Conservation (phyloP, 2,113 vertebrate genomes). For the Argyrosomus japonicus region DNA sequence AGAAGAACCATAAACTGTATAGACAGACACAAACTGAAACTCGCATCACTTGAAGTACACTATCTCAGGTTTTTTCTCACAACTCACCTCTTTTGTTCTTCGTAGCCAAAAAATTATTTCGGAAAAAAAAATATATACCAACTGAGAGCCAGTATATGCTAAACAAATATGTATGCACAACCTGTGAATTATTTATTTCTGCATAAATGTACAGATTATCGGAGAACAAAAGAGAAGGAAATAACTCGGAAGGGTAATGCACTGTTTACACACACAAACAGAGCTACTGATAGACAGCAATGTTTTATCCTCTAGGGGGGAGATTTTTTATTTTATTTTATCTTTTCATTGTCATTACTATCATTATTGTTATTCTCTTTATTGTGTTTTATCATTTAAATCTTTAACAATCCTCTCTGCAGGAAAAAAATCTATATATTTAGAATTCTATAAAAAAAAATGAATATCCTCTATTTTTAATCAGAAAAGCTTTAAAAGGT, state of each 20-base stretch:
- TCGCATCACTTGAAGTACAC: constrained; percentile 83
- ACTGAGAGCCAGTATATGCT: constrained; percentile 83
- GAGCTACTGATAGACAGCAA: constrained; percentile 83
- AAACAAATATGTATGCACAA: constrained; percentile 81
- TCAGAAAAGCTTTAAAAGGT: constrained; percentile 79
- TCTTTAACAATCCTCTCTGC: constrained; percentile 72
- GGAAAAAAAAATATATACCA: constrained; percentile 64
- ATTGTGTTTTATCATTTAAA: constrained; percentile 76
- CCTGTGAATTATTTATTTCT: constrained; percentile 88
- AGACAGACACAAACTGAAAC: constrained; percentile 73
- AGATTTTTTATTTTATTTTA: constrained; percentile 66
- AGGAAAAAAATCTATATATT: constrained; percentile 80
- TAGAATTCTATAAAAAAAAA: constrained; percentile 78
- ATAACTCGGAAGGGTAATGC: constrained; percentile 79
- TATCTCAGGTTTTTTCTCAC: constrained; percentile 86
- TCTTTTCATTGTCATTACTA: constrained; percentile 78
- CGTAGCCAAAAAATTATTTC: constrained; percentile 78
- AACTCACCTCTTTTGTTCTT: constrained; percentile 80
- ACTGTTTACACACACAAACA: constrained; percentile 83
- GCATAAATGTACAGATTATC: constrained; percentile 81
- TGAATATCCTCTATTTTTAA: constrained; percentile 83
- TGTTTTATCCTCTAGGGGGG: constrained; percentile 72
- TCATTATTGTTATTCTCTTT: constrained; percentile 75
- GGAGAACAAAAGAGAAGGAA: constrained; percentile 79
- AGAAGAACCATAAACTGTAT: constrained; percentile 65